phyloP scores from a whole-genome alignment of 2,797 vertebrate genomes.

The Lerista edwardsae region DNA sequence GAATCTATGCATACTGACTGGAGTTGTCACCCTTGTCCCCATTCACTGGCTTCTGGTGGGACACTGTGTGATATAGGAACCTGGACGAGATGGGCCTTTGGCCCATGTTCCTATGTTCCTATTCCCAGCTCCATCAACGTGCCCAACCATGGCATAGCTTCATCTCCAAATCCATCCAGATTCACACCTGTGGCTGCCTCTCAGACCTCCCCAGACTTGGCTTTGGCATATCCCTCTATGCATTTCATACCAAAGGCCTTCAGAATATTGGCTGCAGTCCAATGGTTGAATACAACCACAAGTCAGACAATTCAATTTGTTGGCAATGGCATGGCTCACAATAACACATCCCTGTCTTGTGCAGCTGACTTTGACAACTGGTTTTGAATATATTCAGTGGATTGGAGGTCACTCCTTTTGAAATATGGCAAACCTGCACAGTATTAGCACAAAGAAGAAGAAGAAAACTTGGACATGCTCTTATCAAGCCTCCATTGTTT shows the following conservation, averaged over 20 bases:
- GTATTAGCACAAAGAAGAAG: neutral
- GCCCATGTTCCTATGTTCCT: too few species aligned
- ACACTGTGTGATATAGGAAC: too few species aligned
- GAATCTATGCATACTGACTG: neutral
- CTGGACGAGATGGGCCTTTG: too few species aligned
- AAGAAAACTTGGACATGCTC: neutral
- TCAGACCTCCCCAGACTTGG: neutral
- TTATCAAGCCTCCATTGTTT: constrained; percentile 49
- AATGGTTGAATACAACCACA: neutral
- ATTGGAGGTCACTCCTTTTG: neutral
- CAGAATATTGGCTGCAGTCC: neutral
- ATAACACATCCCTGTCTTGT: neutral
- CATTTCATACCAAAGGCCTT: neutral
- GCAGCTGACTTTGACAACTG: neutral
- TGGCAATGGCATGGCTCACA: neutral
- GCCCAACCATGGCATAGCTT: too few species aligned
- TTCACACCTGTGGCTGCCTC: neutral
- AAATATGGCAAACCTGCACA: neutral
- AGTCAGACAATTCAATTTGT: neutral
- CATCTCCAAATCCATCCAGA: neutral
- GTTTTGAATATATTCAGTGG: neutral
- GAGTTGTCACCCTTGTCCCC: neutral
- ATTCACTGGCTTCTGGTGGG: too few species aligned
- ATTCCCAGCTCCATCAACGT: neutral
- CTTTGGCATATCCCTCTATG: neutral